phyloP scores from a whole-genome alignment of 2,797 vertebrate genomes.

The Hylomyscus alleni region DNA sequence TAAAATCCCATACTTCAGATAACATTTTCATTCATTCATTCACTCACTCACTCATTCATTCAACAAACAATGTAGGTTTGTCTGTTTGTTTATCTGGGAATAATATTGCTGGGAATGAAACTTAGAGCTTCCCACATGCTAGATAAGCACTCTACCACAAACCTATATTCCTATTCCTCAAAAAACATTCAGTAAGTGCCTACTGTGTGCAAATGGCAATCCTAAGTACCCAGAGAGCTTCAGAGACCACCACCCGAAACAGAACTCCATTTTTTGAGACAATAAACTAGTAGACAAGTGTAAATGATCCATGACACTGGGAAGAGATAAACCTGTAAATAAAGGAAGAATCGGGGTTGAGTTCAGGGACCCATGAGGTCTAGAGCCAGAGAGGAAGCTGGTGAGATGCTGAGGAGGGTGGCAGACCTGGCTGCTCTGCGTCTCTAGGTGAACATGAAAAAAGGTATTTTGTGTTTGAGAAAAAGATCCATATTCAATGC shows the following conservation, averaged over 20 bases:
- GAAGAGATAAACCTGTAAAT: background rate
- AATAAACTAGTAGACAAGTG: background rate
- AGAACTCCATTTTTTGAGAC: background rate
- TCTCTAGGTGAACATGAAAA: background rate
- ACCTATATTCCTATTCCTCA: background rate
- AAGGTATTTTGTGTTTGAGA: background rate
- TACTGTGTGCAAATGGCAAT: background rate
- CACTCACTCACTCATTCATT: background rate
- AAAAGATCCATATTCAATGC: background rate
- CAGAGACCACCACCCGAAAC: background rate
- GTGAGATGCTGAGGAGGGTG: background rate
- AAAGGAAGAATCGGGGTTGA: background rate
- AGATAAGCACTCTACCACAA: background rate
- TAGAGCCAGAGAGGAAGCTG: background rate
- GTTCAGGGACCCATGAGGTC: background rate
- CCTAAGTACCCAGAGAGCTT: background rate
- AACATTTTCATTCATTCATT: background rate
- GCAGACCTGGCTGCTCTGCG: background rate
- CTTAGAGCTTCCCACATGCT: background rate
- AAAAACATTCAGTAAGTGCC: background rate
- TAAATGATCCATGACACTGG: background rate
- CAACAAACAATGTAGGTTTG: background rate
- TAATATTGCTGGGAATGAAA: background rate
- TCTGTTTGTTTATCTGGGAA: background rate
- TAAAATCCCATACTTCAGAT: background rate